Conservation (phyloP, 2,888 invertebrate species). For the Aspidapion aeneum region DNA sequence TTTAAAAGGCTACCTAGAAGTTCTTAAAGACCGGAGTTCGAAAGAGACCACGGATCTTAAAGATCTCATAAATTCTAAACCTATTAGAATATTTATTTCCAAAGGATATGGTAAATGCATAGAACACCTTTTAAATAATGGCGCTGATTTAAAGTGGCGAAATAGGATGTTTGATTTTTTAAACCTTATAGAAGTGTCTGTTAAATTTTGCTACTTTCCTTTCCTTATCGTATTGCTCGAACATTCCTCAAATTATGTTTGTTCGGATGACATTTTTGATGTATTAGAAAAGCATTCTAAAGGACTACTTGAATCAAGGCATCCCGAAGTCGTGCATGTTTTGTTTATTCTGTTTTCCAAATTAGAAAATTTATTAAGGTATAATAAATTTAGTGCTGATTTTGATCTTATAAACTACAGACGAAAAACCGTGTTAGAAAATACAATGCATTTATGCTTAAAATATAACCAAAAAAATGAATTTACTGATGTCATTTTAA, state of each 20-base stretch:
- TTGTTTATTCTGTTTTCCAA: conserved; percentile 27
- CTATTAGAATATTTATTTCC: conserved; percentile 28
- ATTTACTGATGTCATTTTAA: conserved; percentile 26
- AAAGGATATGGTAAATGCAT: conserved; percentile 29
- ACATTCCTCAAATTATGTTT: conserved; percentile 24
- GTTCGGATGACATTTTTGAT: conserved; percentile 21
- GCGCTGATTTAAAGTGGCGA: conserved; percentile 25
- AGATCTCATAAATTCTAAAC: conserved; percentile 26
- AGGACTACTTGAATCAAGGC: conserved; percentile 10
- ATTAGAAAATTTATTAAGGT: conserved; percentile 15
- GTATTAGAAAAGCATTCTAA: conserved; percentile 21
- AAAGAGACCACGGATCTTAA: conserved; percentile 11
- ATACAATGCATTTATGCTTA: conserved; percentile 26
- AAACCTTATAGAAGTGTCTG: conserved; percentile 28
- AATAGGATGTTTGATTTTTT: conserved; percentile 24
- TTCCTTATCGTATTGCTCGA: conserved; percentile 29
- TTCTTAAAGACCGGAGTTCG: conserved; percentile 14
- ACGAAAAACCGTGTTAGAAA: conserved; percentile 19
- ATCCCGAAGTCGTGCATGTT: conserved; percentile 24
- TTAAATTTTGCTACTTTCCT: conserved; percentile 30
- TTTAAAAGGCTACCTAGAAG: conserved; percentile 30
- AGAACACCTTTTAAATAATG: conserved; percentile 30
- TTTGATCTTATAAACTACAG: conserved; percentile 10
- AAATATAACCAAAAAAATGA: conserved; percentile 22
- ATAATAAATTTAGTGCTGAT: neutral